Evolutionary conservation across 2,797 vertebrate genomes (phyloP).

Genomic region (Betta splendens): DNA sequence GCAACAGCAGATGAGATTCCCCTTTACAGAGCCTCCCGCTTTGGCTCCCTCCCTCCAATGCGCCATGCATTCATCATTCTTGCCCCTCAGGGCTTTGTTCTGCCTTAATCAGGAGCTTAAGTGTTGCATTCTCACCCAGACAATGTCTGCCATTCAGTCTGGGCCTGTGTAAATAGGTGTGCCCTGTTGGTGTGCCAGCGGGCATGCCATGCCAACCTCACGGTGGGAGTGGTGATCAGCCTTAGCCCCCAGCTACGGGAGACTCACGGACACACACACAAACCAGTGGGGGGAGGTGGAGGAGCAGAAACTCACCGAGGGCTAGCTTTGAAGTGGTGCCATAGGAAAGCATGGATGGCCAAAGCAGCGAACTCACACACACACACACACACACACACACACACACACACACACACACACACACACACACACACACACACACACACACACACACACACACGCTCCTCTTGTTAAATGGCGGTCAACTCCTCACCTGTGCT

Average conservation of each 20-base stretch:
- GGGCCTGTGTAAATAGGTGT: constrained; percentile 78
- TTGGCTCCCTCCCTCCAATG: constrained; percentile 36
- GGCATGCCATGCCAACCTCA: constrained; percentile 69
- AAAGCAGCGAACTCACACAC: constrained; percentile 56
- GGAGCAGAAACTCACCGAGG: constrained; percentile 63
- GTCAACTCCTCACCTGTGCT: constrained; percentile 34
- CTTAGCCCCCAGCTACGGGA: constrained; percentile 64
- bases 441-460: constrained; percentile 38
- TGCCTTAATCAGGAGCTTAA: constrained; percentile 80
- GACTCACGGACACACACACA: constrained; percentile 43
- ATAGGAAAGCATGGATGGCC: constrained; percentile 58
- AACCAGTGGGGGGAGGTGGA: constrained; percentile 61
- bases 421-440: constrained; percentile 45
- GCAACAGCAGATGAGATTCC: constrained; percentile 66
- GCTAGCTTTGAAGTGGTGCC: constrained; percentile 67
- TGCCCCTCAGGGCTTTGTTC: constrained; percentile 76
- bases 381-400: constrained; percentile 37
- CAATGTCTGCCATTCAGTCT: constrained; percentile 76
- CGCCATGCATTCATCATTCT: constrained; percentile 67
- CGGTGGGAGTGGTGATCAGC: constrained; percentile 62
- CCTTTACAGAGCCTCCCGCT: constrained; percentile 51
- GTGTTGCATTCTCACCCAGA: constrained; percentile 78
- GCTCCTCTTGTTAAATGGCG: constrained; percentile 35
- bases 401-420: constrained; percentile 43
- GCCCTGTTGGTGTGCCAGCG: constrained; percentile 73